phyloP scores from a whole-genome alignment of 2,888 invertebrate species.

The Lasioglossum zephyrum region DNA sequence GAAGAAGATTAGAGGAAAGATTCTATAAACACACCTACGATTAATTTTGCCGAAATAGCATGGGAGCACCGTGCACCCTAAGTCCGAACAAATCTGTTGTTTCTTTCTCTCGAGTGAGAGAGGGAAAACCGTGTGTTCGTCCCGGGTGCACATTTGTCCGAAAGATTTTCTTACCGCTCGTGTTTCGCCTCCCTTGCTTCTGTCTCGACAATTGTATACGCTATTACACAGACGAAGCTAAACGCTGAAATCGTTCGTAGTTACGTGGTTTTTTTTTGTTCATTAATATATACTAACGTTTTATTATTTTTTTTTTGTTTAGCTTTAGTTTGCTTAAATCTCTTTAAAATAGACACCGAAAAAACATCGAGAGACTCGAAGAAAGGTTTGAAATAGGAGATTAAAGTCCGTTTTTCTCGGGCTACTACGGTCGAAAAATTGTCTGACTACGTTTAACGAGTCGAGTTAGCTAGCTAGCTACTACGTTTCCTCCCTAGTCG shows the following conservation, averaged over 20 bases:
- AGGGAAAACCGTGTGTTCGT: not conserved
- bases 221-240: conserved; percentile 72
- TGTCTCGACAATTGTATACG: conserved; percentile 38
- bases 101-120: no score
- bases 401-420: conserved; percentile 61
- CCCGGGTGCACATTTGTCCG: not conserved
- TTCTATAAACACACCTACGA: conserved; percentile 43
- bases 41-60: conserved; percentile 62
- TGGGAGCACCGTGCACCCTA: not conserved
- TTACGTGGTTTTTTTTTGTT: not conserved
- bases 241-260: conserved; percentile 60
- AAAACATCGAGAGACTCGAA: conserved; percentile 76
- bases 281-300: not conserved
- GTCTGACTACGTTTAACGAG: conserved; percentile 68
- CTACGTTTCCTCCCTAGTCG: conserved; percentile 41
- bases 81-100: not conserved
- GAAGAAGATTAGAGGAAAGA: conserved; percentile 46
- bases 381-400: conserved; percentile 74
- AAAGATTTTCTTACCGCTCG: not conserved
- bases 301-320: conserved; percentile 11
- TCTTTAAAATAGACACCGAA: conserved; percentile 78
- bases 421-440: conserved; percentile 66
- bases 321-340: conserved; percentile 59
- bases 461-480: conserved; percentile 61
- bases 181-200: conserved; percentile 26